Percentiles rank a stretch among this genome's conserved stretches.
Evolutionary conservation across 2,888 invertebrate genomes (phyloP).

Genomic region (Apomyelois bistriatella): DNA sequence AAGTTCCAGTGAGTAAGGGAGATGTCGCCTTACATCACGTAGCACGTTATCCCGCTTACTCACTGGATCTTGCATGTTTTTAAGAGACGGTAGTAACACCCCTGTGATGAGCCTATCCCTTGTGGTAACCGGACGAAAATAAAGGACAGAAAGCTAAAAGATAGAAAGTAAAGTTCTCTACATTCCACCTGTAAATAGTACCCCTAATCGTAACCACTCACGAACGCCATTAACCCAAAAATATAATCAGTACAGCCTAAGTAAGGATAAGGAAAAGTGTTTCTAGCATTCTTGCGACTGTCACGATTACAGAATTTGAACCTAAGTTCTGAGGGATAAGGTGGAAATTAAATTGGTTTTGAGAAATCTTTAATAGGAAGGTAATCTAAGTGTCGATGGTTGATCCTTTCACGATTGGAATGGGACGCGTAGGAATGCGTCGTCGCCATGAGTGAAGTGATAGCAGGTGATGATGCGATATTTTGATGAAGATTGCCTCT

Average conservation of each 20-base stretch:
- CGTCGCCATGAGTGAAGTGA: background rate
- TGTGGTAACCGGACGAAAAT: too few species aligned
- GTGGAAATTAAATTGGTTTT: background rate
- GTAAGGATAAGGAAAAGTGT: conserved; percentile 13
- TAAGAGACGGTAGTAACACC: too few species aligned
- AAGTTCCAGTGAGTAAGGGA: too few species aligned
- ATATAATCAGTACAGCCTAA: conserved; percentile 4
- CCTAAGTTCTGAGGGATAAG: background rate
- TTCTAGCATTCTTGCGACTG: background rate
- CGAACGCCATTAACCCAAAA: conserved; percentile 6
- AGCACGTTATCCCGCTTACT: too few species aligned
- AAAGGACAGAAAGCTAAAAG: too few species aligned
- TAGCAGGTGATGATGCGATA: background rate
- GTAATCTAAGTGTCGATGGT: background rate
- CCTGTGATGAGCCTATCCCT: too few species aligned
- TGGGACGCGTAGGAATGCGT: conserved; percentile 10
- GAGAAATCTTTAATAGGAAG: conserved; percentile 2
- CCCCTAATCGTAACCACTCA: background rate
- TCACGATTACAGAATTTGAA: background rate
- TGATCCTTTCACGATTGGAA: conserved; percentile 9
- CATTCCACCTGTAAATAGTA: background rate
- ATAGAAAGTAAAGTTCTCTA: background rate
- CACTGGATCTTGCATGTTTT: too few species aligned
- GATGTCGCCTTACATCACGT: too few species aligned
- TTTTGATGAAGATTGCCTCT: too few species aligned